Evolutionary conservation across 2,888 invertebrate species (phyloP).

Genomic region (Dryobota labecula): DNA sequence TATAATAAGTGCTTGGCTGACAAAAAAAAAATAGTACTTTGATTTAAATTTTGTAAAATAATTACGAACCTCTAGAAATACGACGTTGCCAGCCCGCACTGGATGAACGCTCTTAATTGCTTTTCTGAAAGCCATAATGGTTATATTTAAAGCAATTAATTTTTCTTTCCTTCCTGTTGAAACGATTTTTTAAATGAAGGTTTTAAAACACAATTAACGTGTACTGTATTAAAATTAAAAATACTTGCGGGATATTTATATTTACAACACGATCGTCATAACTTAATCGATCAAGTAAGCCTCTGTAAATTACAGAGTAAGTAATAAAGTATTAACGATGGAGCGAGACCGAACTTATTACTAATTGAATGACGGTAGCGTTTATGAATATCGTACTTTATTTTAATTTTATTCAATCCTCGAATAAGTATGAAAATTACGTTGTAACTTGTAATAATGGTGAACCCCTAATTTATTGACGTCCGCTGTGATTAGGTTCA

Average conservation of each 20-base stretch:
- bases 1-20: too few relatives aligned
- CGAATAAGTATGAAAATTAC: slow-evolving; percentile 49
- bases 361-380: slow-evolving; percentile 54
- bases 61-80: too few relatives aligned
- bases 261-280: slow-evolving; percentile 12
- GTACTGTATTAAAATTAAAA: background rate
- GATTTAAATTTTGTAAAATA: too few relatives aligned
- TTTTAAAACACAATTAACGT: slow-evolving; percentile 1
- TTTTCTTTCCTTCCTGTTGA: slow-evolving; percentile 13
- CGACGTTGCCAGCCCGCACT: too few relatives aligned
- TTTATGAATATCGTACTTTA: slow-evolving; percentile 53
- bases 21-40: too few relatives aligned
- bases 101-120: too few relatives aligned
- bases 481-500: slow-evolving; percentile 34
- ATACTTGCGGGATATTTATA: background rate
- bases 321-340: slow-evolving; percentile 45
- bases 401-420: slow-evolving; percentile 57
- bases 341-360: slow-evolving; percentile 44
- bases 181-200: slow-evolving; percentile 4
- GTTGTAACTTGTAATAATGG: slow-evolving; percentile 52
- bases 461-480: slow-evolving; percentile 49
- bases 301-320: slow-evolving; percentile 35
- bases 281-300: slow-evolving; percentile 29
- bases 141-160: slow-evolving; percentile 11
- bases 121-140: slow-evolving; percentile 20